A percentile compares a stretch with the other conserved stretches of the same genome.
Evolutionary conservation across 2,113 vertebrate genomes (phyloP).

Genomic region (Helogale parvula): DNA sequence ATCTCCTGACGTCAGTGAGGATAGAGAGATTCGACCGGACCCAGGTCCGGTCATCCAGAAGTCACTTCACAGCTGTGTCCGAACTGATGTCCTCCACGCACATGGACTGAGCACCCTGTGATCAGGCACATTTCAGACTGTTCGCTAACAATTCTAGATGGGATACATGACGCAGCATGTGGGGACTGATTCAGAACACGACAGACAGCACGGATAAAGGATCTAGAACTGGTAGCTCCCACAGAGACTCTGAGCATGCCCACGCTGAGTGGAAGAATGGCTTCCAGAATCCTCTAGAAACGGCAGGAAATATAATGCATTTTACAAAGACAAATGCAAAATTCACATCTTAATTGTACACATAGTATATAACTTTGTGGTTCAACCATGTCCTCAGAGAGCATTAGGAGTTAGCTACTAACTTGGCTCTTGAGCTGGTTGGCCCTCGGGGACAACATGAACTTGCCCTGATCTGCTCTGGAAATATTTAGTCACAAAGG

Average conservation of each 20-base stretch:
- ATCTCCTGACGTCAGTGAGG: neutral
- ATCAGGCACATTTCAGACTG: neutral
- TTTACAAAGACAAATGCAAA: constrained; percentile 31
- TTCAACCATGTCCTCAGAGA: neutral
- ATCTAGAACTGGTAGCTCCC: neutral
- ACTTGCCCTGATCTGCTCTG: neutral
- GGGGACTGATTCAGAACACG: neutral
- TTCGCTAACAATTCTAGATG: constrained; percentile 8
- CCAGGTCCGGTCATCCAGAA: neutral
- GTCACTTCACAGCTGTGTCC: neutral
- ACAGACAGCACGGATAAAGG: neutral
- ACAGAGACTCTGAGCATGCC: neutral
- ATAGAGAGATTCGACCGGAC: neutral
- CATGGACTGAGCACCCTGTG: neutral
- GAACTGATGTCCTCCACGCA: neutral
- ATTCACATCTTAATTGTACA: neutral
- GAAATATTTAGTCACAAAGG: constrained; percentile 49
- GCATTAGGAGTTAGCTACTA: neutral
- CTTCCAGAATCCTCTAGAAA: constrained; percentile 4
- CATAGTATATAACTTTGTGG: neutral
- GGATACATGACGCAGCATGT: neutral
- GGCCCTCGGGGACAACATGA: neutral
- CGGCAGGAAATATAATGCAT: neutral
- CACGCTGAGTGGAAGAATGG: neutral
- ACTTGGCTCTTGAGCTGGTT: neutral